Evolutionary conservation across 92 coral and sea anemone species (phyloP), one percentile per base, ranked within the genome.

Genomic region (Siderastrea radians): DNA sequence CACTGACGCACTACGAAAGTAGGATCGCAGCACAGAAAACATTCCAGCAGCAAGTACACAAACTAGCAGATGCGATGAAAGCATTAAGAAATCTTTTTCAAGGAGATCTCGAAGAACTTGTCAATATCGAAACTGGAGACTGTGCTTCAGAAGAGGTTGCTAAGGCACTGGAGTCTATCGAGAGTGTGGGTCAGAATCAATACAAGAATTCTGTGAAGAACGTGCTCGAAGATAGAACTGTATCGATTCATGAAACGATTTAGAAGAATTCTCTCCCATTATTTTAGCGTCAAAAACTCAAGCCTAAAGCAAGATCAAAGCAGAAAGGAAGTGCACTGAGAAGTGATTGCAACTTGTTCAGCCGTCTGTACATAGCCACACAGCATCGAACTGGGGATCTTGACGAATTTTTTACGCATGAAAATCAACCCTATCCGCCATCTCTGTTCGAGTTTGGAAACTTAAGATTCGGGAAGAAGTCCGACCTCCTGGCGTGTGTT

Each of bases 381-480:
- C 81, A 77, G 67, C 81, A 77, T 77, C 81, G 83, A 78, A 57
- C 17, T 12, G 75, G 52, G 45, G 75, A 70, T 52, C 75, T 70
- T 7, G 17, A 69, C 15, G 83, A 79, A 47, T 79, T 57, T 64
- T 55, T 77, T 60, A 77, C 7, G 49, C 63, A 77, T 68, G 65
- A 60, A 55, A 58, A 77, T 48, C 72, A 62, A 12, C 65, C 65
- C 53, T 62, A 79, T 44, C 83, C 72, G 72, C 78, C 82, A 72
- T 74, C 72, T 49, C 67, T 84, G 44, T 60, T 65, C 14, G 73
- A 59, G 74, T 85, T 85, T 85, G 82, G 89, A 12, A 74, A 74
- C 16, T 72, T 61, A 49, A 50, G 63, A 76, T 85, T 74, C 64
- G 82, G 82, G 75, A 85, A 85, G 89, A 85, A 85, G 82, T 85